Evolutionary conservation across 2,797 vertebrate species (phyloP).

Genomic region (Mormyrops attenuatus): DNA sequence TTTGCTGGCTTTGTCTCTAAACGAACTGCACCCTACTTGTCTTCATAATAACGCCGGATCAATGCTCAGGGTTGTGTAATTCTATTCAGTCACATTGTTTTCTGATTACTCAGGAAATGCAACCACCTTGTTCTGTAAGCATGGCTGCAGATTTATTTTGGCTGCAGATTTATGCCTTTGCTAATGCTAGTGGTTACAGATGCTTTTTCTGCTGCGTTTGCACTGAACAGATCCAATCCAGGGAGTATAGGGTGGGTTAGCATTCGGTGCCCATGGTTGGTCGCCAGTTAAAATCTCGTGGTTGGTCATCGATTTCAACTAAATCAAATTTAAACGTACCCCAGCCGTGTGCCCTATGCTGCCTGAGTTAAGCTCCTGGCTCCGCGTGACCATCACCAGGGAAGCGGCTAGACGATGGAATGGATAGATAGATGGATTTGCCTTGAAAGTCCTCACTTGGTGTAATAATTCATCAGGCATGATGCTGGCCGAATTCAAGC

Average conservation of each 20-base stretch:
- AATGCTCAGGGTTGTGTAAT: neutral
- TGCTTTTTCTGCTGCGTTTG: neutral
- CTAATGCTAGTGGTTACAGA: neutral
- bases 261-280: neutral
- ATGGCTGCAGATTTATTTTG: neutral
- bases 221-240: neutral
- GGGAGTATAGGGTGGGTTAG: neutral
- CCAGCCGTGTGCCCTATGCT: neutral
- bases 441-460: neutral
- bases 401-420: neutral
- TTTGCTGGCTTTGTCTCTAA: neutral
- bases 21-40: neutral
- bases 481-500: neutral
- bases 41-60: neutral
- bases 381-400: neutral
- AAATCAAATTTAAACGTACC: neutral
- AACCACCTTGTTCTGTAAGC: neutral
- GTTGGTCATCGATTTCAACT: neutral
- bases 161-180: neutral
- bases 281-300: neutral
- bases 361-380: neutral
- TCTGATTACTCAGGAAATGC: neutral
- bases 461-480: neutral
- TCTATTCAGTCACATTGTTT: neutral
- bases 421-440: neutral